Evolutionary conservation across 1,140 invertebrate species (phyloP).

Genomic region (Antheraea pernyi): DNA sequence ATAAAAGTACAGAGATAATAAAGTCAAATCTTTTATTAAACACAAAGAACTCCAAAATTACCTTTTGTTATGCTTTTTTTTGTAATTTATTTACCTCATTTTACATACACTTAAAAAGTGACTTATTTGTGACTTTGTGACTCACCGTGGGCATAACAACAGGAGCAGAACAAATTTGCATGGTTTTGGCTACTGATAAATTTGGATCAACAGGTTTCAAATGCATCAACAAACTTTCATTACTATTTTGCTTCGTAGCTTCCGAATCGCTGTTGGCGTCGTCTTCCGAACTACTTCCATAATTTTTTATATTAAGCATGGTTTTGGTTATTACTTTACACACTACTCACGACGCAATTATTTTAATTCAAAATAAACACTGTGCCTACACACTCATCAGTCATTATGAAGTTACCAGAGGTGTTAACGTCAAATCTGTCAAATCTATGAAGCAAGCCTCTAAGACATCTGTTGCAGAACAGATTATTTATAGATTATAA

Average conservation of each 20-base stretch:
- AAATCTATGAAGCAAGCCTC: no score
- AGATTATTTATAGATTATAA: no score
- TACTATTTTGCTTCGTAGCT: conserved; percentile 56
- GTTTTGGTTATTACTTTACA: conserved; percentile 12
- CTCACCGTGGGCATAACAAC: conserved; percentile 88
- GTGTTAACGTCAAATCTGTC: no score
- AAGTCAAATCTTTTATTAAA: no score
- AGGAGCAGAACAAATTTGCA: conserved; percentile 89
- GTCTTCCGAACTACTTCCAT: conserved; percentile 83
- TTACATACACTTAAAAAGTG: background rate
- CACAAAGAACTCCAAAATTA: no score
- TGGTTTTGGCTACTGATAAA: conserved; percentile 74
- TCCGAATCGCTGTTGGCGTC: conserved; percentile 60
- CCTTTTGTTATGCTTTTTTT: no score
- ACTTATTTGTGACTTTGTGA: conserved; percentile 8
- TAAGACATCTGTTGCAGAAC: no score
- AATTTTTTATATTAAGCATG: conserved; percentile 83
- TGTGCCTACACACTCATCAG: no score
- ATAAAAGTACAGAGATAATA: no score
- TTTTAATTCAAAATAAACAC: background rate
- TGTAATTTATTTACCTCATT: no score
- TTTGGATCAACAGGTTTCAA: conserved; percentile 78
- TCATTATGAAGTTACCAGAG: no score
- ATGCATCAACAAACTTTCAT: conserved; percentile 73
- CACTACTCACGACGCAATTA: background rate